Conservation (phyloP, 2,888 invertebrate genomes). For the Pammene aurita region DNA sequence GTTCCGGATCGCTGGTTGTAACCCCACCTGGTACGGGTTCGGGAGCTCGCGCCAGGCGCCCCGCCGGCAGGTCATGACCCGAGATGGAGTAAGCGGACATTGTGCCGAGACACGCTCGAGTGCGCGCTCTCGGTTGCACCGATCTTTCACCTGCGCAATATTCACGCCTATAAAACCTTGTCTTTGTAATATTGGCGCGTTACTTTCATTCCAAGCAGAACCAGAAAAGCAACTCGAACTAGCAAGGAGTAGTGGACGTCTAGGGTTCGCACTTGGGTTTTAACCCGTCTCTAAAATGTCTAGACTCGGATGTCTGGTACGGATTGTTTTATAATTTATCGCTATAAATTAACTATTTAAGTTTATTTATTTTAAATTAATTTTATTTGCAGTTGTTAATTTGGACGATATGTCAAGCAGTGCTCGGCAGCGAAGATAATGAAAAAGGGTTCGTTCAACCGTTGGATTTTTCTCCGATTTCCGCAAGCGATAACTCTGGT, state of each 20-base stretch:
- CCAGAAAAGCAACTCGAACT: slow-evolving; percentile 71
- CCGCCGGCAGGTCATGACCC: slow-evolving; percentile 36
- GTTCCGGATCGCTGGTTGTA: not conserved
- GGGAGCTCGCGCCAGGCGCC: slow-evolving; percentile 15
- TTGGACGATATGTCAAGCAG: slow-evolving; percentile 72
- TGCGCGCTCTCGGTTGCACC: slow-evolving; percentile 77
- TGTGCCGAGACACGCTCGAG: slow-evolving; percentile 78
- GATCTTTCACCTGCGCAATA: slow-evolving; percentile 83
- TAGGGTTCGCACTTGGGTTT: slow-evolving; percentile 65
- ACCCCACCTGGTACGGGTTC: not conserved
- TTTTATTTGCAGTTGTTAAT: slow-evolving; percentile 70
- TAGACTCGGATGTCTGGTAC: slow-evolving; percentile 72
- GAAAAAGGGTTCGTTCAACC: slow-evolving; percentile 79
- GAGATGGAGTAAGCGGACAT: slow-evolving; percentile 80
- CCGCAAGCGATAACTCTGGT: slow-evolving; percentile 73
- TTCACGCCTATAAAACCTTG: slow-evolving; percentile 82
- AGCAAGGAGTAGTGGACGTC: slow-evolving; percentile 59
- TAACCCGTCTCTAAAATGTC: slow-evolving; percentile 73
- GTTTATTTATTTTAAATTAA: slow-evolving; percentile 10
- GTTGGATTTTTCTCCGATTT: slow-evolving; percentile 82
- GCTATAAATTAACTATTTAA: slow-evolving; percentile 20
- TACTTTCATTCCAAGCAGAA: slow-evolving; percentile 80
- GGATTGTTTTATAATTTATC: slow-evolving; percentile 46
- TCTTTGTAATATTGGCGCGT: slow-evolving; percentile 77
- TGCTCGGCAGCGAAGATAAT: slow-evolving; percentile 62